Base-by-base conservation (phyloP, 2,888 invertebrate species). In the Acleris laterana region DNA sequence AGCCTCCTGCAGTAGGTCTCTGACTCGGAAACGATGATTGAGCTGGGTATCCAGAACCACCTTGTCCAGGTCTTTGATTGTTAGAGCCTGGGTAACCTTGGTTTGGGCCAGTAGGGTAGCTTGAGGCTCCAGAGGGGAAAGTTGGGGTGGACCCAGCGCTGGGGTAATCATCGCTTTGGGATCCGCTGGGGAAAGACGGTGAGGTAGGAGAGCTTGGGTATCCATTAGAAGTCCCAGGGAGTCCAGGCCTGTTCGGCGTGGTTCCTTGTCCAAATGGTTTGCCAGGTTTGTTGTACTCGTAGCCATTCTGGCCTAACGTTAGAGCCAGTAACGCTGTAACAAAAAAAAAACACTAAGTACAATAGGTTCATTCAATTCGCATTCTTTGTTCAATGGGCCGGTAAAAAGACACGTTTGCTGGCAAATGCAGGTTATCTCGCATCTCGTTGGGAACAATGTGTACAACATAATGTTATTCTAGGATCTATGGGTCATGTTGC, bases 231-330 rank as follows among this genome's bases (percentile, higher is more conserved):
- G 81, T 78, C 51, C 82, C 80, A 49, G 81, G 71, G 69, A 72
- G 72, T 62, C 83, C 82, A 1, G 89, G 85, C 22, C 82, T 77
- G 60, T 72, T 81, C 0, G 88, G 78, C 5, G 88, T 79, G 2
- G 85, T 80, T 16, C 83, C 81, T 42, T 84, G 77, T 16, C 89
- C 88, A 72, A 96, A 93, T 1, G 95, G 95, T 74, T 94, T 93
- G 58, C 93, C 93, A 7, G 96, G 97, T 69, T 95, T 94, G 70
- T 95, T 95, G 86, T 97, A 97, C 71, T 94, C 95, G 81, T 97
- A 97, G 20, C 96, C 96, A 79, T 93, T 94, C 91, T 96, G 96
- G 48, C 89, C 89, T 55, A 80, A 75, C 51, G 81, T 80, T 69
- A 83, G 68, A 68, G 88, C 85, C 82, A 92, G 84, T 77, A 92